Evolutionary conservation across 2,113 vertebrate genomes (phyloP).

Genomic region (Mesembrinibis cayennensis): DNA sequence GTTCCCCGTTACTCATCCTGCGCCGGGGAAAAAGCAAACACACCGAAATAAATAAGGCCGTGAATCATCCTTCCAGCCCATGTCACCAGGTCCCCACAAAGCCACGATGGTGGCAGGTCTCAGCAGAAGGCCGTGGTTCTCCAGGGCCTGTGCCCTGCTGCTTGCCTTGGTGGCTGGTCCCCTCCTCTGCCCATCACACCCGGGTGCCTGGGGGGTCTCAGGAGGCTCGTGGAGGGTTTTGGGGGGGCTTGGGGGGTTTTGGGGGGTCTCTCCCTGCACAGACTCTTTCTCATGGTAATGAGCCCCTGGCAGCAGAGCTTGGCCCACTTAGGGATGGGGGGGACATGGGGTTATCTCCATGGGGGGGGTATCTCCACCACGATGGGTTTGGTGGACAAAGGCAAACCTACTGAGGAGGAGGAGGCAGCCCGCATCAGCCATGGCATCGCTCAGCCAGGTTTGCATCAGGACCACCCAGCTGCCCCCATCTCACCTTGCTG

Average conservation of each 20-base stretch:
- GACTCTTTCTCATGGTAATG: conserved; percentile 30
- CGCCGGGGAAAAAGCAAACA: neutral
- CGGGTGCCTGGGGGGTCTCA: rapidly evolving
- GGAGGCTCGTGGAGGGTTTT: too few species aligned
- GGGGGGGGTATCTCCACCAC: neutral
- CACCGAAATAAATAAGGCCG: neutral
- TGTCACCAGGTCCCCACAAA: neutral
- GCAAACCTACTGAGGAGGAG: neutral
- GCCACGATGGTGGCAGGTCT: neutral
- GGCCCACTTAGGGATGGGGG: neutral
- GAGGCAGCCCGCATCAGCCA: neutral
- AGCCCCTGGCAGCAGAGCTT: neutral
- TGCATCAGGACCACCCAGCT: neutral
- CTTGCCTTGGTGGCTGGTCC: neutral
- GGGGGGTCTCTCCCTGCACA: neutral
- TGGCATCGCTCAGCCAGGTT: neutral
- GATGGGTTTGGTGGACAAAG: neutral
- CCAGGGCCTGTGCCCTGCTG: neutral
- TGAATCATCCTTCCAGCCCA: neutral
- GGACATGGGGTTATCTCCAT: neutral
- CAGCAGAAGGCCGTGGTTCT: neutral
- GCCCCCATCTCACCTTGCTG: neutral
- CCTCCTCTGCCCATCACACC: neutral
- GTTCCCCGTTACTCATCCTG: neutral
- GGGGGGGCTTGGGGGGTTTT: too few species aligned